Percentiles rank a stretch among this genome's conserved stretches.
Conservation (phyloP, 1,140 invertebrate genomes). For the Druon quercuslanigerum region DNA sequence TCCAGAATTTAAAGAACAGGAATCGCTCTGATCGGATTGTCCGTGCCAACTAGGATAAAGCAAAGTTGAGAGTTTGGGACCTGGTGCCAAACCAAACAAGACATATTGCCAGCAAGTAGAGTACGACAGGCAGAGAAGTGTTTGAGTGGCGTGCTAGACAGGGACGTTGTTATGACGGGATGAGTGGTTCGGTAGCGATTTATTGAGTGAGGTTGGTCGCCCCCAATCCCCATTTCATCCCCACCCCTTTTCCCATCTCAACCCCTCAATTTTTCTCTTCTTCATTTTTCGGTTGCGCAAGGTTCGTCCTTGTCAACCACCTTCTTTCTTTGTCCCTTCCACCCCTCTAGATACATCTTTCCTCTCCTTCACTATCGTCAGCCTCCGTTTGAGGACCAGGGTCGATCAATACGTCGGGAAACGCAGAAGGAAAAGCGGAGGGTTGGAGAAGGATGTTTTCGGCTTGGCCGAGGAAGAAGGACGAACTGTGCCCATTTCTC, state of each 20-base stretch:
- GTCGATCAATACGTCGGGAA: slow-evolving; percentile 71
- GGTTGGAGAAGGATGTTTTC: slow-evolving; percentile 35
- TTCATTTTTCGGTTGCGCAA: background rate
- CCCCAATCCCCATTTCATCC: slow-evolving; percentile 34
- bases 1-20: background rate
- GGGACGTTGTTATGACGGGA: slow-evolving; percentile 58
- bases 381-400: slow-evolving; percentile 59
- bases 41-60: slow-evolving; percentile 5
- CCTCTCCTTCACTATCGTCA: slow-evolving; percentile 31
- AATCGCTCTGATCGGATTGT: slow-evolving; percentile 2
- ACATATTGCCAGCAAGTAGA: slow-evolving; percentile 59
- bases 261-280: slow-evolving; percentile 36
- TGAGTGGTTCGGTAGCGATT: slow-evolving; percentile 57
- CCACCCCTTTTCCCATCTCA: slow-evolving; percentile 36
- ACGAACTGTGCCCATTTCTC: slow-evolving; percentile 64
- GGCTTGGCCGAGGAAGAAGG: slow-evolving; percentile 36
- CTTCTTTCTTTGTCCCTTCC: slow-evolving; percentile 7
- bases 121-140: slow-evolving; percentile 53
- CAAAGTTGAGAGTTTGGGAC: background rate
- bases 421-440: slow-evolving; percentile 59
- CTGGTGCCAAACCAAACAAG: slow-evolving; percentile 56
- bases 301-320: slow-evolving; percentile 25
- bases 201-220: slow-evolving; percentile 51
- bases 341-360: slow-evolving; percentile 42
- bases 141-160: slow-evolving; percentile 57